Evolutionary conservation across 2,113 vertebrate genomes (phyloP), one percentile per base, ranked within the genome.

Genomic region (Gymnogyps californianus): DNA sequence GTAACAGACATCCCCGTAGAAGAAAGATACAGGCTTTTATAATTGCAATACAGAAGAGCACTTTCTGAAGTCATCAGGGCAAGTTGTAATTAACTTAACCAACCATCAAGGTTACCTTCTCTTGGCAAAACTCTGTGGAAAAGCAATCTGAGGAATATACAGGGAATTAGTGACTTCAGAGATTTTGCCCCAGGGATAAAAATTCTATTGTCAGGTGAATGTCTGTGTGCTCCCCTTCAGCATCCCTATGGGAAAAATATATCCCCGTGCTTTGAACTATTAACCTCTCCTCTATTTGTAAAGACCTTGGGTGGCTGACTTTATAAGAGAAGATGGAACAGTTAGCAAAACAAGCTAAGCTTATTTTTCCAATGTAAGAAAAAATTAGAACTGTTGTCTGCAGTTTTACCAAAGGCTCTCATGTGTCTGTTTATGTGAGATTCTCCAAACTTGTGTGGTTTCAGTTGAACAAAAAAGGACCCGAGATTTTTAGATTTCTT

Each of bases 361-460:
- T 95, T 91, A 79, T 94, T 95, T 97, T 92, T 93, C 61, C 82
- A 81, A 7, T 52, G 58, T 83, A 95, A 93, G 70, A 90, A 95
- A 93, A 95, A 86, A 44, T 83, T 83, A 83, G 61, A 87, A 61
- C 52, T 87, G 70, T 94, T 95, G 77, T 87, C 91, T 97, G 91
- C 95, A 96, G 57, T 79, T 93, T 96, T 93, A 97, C 88, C 57
- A 38, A 89, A 79, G 36, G 54, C 49, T 94, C 89, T 91, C 89
- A 69, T 93, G 40, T 97, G 52, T 97, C 97, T 97, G 90, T 96
- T 95, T 92, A 64, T 93, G 62, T 66, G 90, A 96, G 88, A 90
- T 94, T 79, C 85, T 96, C 96, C 97, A 98, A 83, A 90, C 47
- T 92, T 93, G 70, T 96, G 90, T 97, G 90, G 91, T 97, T 97